Base-by-base conservation (phyloP, 2,797 vertebrate genomes). In the Acipenser oxyrinchus region DNA sequence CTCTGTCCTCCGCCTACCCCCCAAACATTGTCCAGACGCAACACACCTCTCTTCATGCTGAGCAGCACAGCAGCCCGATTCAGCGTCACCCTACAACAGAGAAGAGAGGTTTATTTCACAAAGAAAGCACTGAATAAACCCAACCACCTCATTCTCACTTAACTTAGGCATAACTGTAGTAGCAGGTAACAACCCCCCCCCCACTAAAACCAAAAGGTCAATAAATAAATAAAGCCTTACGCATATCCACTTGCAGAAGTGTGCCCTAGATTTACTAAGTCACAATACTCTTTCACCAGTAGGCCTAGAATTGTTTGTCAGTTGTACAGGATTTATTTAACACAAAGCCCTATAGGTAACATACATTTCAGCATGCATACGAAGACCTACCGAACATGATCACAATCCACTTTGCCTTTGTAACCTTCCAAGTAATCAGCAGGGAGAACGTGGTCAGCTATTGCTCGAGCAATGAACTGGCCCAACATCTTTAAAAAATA, bases 1-100 rank as follows among this genome's bases (percentile, higher is more conserved):
- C 68, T 57, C 51, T 65, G 68, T 10, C 68, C 68, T 10, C 68
- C 68, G 11, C 63, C 68, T 7, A 69, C 63, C 4, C 68, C 68
- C 68, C 68, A 69, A n/a, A 69, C 68, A 8, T 23, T 69, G 68
- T 69, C 68, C 23, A 69, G 55, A 10, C 63, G 50, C 12, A 37
- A 37, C 23, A 66, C 12, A 7, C 68, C 63, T 48, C 68, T 51
- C 7, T 69, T 66, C 48, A 66, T 69, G 63, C 55, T 65, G 37
- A 69, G 63, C 53, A 69, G 51, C 63, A 69, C 51, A 1, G 52
- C 7, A 12, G 68, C 68, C 50, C 49, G 51, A 52, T 69, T 63
- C 63, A 69, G 63, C 4, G 68, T 53, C 50, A 49, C 53, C 1
- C 68, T 69, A 15, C 2, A 6, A 53, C n/a, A 48, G 13, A 49